Base-by-base conservation (phyloP, 92 coral and sea anemone species). In the Epizoanthus ramosus region DNA sequence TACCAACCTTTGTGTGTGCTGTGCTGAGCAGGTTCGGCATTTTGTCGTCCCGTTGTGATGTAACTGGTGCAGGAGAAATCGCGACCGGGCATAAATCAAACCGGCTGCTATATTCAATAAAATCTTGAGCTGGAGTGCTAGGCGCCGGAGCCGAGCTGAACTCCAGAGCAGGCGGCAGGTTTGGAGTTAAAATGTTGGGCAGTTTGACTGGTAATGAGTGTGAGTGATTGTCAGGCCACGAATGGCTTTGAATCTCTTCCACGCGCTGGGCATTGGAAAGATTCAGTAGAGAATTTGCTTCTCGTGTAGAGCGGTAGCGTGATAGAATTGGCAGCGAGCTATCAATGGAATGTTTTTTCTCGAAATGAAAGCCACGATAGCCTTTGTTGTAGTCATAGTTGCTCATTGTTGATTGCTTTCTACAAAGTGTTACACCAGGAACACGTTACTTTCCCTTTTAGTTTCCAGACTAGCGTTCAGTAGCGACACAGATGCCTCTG, bases 361-460 rank as follows among this genome's bases (percentile, higher is more conserved):
- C 85, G 59, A 92, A 92, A 57, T 84, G 91, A 69, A 85, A 92
- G 63, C 93, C 90, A 16, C 96, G 93, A 68, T 90, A 92, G 3
- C 96, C 96, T 59, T 87, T 90, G 86, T 90, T 92, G 73, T 87
- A 85, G 72, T 92, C 96, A 76, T 92, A 92, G 86, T 90, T 92
- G 6, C 93, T 81, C 96, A 92, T 92, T 8, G 57, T 35, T 45
- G 8, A 9, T 13, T 50, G 13, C 54, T 3, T 50, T 1, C 54
- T 50, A 12, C 54, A 43, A 28, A 28, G 31, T 28, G 5, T 8
- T 43, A 43, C 6, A 5, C 45, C 45, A 45, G 13, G 53, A 45
- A 45, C 53, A 6, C 54, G 14, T 50, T 50, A 16, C 2, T 50
- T 50, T 10, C 16, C 16, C 1, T 1, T 50, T 50, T 13, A 10